Base-by-base conservation (phyloP, 2,888 invertebrate species). In the Mesorhabditis spiculigera region DNA sequence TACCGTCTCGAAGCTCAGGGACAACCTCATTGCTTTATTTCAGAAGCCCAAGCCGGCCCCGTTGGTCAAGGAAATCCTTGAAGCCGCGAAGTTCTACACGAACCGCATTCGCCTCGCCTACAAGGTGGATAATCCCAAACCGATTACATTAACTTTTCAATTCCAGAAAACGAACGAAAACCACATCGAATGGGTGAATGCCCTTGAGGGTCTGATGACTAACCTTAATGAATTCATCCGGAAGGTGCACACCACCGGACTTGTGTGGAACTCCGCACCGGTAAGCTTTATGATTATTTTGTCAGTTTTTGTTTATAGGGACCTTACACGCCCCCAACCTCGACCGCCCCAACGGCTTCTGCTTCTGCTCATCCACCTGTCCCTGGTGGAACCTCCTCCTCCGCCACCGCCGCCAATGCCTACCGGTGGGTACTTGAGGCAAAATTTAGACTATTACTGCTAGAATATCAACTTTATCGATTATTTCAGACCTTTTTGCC, bases 81-180 rank as follows among this genome's bases (percentile, higher is more conserved):
- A 99, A 87, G 94, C 97, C 8, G 94, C 95, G 3, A 93, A 94
- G 88, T 98, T 97, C 88, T 99, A 95, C 88, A 93, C 94, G 70
- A 98, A 99, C 89, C 91, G 97, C 75, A 96, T 99, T 61, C 89
- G 98, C 72, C 97, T 95, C 88, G 97, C 97, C 77, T 95, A 93
- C 93, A 97, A 95, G 87, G 95, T 95, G 86, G 95, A 94, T 90
- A 66, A 66, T 3, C 8, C 41, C 10, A n/a, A 3, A 45, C 3
- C 58, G 4, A 3, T 45, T 44, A 43, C 10, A 41, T 66, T 64
- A n/a, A 43, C 66, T 1, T 62, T 90, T 84, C 87, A 88, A 74
- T 70, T 67, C 63, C 69, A 72, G 72, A 75, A 75, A 13, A 73
- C 67, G 16, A 73, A 76, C 65, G 91, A 91, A 88, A 91, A 89